Base-by-base conservation (phyloP, 1,140 invertebrate species). In the Hypothenemus hampei region DNA sequence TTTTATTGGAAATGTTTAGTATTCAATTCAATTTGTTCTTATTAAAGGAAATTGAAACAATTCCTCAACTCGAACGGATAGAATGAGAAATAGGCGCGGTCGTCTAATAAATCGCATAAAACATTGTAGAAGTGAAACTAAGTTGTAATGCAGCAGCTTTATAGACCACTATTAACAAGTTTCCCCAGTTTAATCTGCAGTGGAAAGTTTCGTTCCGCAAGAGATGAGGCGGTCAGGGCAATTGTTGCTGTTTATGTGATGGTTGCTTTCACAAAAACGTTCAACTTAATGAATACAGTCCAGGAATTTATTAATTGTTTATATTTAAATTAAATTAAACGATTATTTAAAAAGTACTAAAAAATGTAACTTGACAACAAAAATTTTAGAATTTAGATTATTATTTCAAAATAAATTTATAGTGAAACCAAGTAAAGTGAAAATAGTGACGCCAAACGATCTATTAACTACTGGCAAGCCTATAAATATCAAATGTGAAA, bases 381-480 rank as follows among this genome's bases (percentile, higher is more conserved):
- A n/a, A n/a, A n/a, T n/a, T n/a, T n/a, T n/a, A n/a, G n/a, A n/a
- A n/a, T n/a, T n/a, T n/a, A n/a, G n/a, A n/a, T n/a, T n/a, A n/a
- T n/a, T n/a, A n/a, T n/a, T n/a, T n/a, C n/a, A n/a, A n/a, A n/a
- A n/a, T n/a, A n/a, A n/a, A n/a, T n/a, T 39, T 65, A 58, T 69
- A 88, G 85, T 88, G 56, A 85, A 83, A 67, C 85, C 85, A 5
- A 73, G 81, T 19, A 76, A 80, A 43, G 84, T 86, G 6, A 82
- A 81, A 63, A 85, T 87, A 22, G 68, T 79, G 13, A 72, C 81
- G 18, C 75, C 72, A 22, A 80, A 81, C 48, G 77, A 81, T 33
- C 69, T 80, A 37, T 73, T 86, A 45, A 79, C 79, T 19, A 80
- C 79, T 1, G 80, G 79, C 1, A 78, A 79, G 58, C 73, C 78